A percentile compares a stretch with the other conserved stretches of the same genome.
phyloP scores from a whole-genome alignment of 1,140 invertebrate genomes.

The Papilio glaucus region DNA sequence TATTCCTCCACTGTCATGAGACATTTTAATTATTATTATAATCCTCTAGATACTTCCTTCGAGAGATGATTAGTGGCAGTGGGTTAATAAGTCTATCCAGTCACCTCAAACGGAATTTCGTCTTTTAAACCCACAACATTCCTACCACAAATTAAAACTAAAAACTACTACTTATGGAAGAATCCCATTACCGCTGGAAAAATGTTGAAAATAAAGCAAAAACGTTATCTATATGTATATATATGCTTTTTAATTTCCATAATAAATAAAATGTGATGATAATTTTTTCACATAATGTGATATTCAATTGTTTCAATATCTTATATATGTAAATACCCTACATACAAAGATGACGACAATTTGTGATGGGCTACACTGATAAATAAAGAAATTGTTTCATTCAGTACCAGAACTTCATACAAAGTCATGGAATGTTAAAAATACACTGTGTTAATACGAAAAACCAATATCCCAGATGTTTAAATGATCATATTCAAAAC shows the following conservation, averaged over 20 bases:
- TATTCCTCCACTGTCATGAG: too few species aligned
- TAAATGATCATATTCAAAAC: background rate
- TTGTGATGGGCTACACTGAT: background rate
- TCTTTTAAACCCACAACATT: too few species aligned
- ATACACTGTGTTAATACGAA: background rate
- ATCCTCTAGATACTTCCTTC: too few species aligned
- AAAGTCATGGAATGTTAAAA: slow-evolving; percentile 33
- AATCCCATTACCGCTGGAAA: too few species aligned
- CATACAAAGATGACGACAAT: background rate
- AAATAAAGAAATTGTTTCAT: slow-evolving; percentile 2
- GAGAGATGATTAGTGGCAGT: too few species aligned
- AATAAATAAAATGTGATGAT: background rate
- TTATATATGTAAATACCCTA: background rate
- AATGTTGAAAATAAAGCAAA: background rate
- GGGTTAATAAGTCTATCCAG: too few species aligned
- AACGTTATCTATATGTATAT: background rate
- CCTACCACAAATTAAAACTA: too few species aligned
- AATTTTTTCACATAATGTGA: background rate
- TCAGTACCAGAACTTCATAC: background rate
- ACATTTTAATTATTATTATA: too few species aligned
- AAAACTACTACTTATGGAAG: too few species aligned
- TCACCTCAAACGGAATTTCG: too few species aligned
- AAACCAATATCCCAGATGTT: background rate
- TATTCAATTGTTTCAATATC: background rate
- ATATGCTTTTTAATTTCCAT: background rate